A percentile compares a stretch with the other conserved stretches of the same genome.
Evolutionary conservation across 2,888 invertebrate genomes (phyloP).

Genomic region (Ernsta delagoae): DNA sequence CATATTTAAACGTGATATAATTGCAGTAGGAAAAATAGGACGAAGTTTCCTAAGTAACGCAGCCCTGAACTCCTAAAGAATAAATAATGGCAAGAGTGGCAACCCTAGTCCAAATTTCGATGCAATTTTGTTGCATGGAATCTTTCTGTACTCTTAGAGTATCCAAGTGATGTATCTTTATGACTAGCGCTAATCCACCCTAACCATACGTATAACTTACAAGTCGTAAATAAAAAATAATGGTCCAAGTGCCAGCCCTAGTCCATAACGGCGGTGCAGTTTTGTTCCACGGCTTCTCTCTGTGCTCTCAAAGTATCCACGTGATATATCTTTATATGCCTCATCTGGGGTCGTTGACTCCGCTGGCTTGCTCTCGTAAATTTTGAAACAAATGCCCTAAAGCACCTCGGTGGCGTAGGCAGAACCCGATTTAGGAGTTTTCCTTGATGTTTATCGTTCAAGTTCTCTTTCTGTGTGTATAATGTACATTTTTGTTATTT

Average conservation of each 20-base stretch:
- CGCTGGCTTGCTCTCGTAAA: conserved; percentile 12
- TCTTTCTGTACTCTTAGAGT: no score
- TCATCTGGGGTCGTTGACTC: conserved; percentile 1
- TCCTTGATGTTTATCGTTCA: conserved; percentile 7
- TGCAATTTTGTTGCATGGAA: no score
- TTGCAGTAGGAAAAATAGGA: no score
- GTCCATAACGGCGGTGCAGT: background rate
- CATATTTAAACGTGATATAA: background rate
- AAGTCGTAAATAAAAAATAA: no score
- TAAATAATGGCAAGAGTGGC: no score
- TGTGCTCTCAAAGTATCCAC: background rate
- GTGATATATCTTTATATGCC: conserved; percentile 7
- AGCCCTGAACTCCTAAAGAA: no score
- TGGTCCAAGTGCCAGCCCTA: background rate
- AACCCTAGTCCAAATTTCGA: no score
- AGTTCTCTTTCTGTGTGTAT: background rate
- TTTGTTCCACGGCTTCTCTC: background rate
- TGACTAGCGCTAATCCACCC: background rate
- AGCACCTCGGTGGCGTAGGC: background rate
- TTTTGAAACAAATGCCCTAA: conserved; percentile 16
- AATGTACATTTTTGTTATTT: background rate
- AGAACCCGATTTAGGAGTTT: conserved; percentile 3
- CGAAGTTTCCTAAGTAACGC: no score
- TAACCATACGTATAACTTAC: no score
- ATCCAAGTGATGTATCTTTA: no score